A percentile compares a stretch with the other conserved stretches of the same genome.
Conservation (phyloP, 2,888 invertebrate species). For the Argyra leucocephala region DNA sequence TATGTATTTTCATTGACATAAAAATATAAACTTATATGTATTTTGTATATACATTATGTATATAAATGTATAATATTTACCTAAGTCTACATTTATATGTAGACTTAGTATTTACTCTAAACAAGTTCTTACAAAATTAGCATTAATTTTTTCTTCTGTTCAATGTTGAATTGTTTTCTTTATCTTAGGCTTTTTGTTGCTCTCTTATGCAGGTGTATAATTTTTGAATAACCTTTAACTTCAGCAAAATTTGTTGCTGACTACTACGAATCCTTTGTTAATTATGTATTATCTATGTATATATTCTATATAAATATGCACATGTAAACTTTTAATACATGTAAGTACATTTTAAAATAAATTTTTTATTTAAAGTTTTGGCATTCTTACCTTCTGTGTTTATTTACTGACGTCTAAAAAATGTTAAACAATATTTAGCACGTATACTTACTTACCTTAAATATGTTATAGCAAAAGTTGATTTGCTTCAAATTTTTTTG, state of each 20-base stretch:
- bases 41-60: background rate
- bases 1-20: background rate
- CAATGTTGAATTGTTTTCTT: background rate
- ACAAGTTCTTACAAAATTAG: constrained; percentile 4
- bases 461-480: too few species aligned
- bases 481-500: too few species aligned
- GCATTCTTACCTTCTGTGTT: background rate
- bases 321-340: background rate
- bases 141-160: constrained; percentile 4
- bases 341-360: background rate
- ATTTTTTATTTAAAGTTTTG: background rate
- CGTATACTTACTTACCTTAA: too few species aligned
- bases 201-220: background rate
- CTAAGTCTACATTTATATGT: too few species aligned
- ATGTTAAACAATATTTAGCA: too few species aligned
- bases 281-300: background rate
- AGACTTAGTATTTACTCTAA: too few species aligned
- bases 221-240: background rate
- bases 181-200: background rate
- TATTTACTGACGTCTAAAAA: background rate
- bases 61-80: too few species aligned
- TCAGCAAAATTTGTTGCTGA: background rate
- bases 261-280: constrained; percentile 4
- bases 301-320: background rate
- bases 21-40: background rate